phyloP scores from a whole-genome alignment of 2,797 vertebrate genomes.

The Triplophysa bombifrons region DNA sequence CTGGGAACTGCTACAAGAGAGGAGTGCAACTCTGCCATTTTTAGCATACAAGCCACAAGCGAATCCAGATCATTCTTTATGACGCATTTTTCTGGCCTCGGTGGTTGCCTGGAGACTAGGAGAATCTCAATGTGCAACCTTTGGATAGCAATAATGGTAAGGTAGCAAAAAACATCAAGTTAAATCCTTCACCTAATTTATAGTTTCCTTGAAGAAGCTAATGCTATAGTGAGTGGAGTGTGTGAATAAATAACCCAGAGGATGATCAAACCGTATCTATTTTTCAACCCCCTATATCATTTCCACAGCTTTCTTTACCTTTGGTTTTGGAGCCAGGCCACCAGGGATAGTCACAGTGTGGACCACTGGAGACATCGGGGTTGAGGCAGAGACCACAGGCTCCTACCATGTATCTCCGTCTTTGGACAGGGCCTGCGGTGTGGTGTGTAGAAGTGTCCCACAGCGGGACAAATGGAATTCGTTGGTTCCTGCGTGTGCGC shows the following conservation, averaged over 20 bases:
- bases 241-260: slow-evolving; percentile 73
- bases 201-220: slow-evolving; percentile 71
- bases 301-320: slow-evolving; percentile 77
- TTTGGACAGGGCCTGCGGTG: slow-evolving; percentile 51
- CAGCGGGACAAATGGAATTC: slow-evolving; percentile 31
- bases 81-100: slow-evolving; percentile 73
- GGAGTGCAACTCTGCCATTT: slow-evolving; percentile 68
- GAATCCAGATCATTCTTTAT: slow-evolving; percentile 71
- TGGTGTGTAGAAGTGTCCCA: slow-evolving; percentile 32
- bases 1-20: slow-evolving; percentile 59
- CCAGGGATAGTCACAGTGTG: slow-evolving; percentile 65
- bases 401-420: slow-evolving; percentile 66
- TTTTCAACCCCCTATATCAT: slow-evolving; percentile 75
- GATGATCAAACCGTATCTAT: slow-evolving; percentile 78
- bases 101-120: slow-evolving; percentile 73
- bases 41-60: slow-evolving; percentile 75
- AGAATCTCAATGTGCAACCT: slow-evolving; percentile 76
- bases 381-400: slow-evolving; percentile 73
- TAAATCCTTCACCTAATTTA: slow-evolving; percentile 73
- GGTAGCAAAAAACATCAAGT: slow-evolving; percentile 74
- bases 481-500: background rate
- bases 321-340: slow-evolving; percentile 73
- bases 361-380: slow-evolving; percentile 70
- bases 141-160: slow-evolving; percentile 79
- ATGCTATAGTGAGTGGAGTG: slow-evolving; percentile 73